Evolutionary conservation across 2,113 vertebrate species (phyloP), one percentile per base, ranked within the genome.

Genomic region (Pampusana beccarii): DNA sequence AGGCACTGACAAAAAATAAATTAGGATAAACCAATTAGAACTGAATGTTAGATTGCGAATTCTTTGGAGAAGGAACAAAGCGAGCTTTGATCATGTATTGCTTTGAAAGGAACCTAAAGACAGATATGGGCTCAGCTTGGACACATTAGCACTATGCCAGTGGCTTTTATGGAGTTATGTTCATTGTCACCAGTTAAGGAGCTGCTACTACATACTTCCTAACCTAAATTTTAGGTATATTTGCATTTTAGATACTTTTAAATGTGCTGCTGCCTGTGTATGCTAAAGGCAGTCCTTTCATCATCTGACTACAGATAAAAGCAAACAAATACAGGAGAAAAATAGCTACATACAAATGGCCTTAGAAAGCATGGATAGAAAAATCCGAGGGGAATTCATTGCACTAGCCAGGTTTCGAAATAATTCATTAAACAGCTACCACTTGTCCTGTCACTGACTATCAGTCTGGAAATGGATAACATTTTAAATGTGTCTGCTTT

Each of bases 381-480:
- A 74, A 88, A 78, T 84, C 90, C 7, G 8, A 73, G 14, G 26
- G 53, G 62, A 87, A 90, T 94, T 81, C 73, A 89, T 73, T 86
- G 65, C 51, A 79, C 46, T 74, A 83, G 36, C 25, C 51, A 79
- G 46, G 69, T 81, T 95, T 96, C 75, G 91, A 94, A 96, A 94
- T 92, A 95, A 93, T 95, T 95, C 61, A 94, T 95, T 97, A 94
- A 96, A 90, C 57, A 93, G n/a, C 72, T 81, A 88, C 83, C 81
- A 86, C 88, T 95, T 96, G 72, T 91, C 64, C 80, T 96, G 91
- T 94, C 93, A 92, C 82, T 90, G 78, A 79, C 66, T 93, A 91
- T 94, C 89, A 90, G 65, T 73, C 86, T 91, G 73, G 69, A 90
- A 95, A 93, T n/a, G 51, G 95, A 91, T 95, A 94, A 95, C 86